Conservation (phyloP, 1,140 invertebrate species). For the Penaeus vannamei region DNA sequence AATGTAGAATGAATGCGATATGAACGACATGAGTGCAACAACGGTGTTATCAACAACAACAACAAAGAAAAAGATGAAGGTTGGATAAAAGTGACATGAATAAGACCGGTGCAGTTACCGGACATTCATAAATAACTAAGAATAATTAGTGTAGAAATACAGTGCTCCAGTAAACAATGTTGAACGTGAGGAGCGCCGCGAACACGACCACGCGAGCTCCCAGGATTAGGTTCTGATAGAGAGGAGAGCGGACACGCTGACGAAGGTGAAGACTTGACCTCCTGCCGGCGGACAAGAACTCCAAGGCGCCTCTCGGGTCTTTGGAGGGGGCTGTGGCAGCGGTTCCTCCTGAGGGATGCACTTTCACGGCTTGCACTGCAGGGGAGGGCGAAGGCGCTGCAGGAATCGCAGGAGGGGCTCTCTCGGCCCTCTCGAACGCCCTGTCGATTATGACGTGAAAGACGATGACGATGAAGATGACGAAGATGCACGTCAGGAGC, state of each 20-base stretch:
- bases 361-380: too few species aligned
- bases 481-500: constrained; percentile 55
- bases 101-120: too few species aligned
- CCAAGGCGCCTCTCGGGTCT: not conserved
- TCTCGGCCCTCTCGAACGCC: constrained; percentile 18
- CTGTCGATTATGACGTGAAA: constrained; percentile 52
- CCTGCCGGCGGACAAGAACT: constrained; percentile 12
- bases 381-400: not conserved
- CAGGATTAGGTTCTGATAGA: constrained; percentile 16
- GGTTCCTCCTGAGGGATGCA: not conserved
- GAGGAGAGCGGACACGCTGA: not conserved
- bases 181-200: not conserved
- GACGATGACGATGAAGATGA: constrained; percentile 64
- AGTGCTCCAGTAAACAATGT: constrained; percentile 36
- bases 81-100: too few species aligned
- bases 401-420: not conserved
- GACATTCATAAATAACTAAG: too few species aligned
- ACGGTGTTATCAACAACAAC: too few species aligned
- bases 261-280: not conserved
- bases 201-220: constrained; percentile 20
- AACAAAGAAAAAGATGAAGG: too few species aligned
- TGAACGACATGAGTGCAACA: too few species aligned
- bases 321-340: not conserved
- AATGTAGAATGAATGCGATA: too few species aligned
- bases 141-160: not conserved